Evolutionary conservation across 2,797 vertebrate genomes (phyloP).

Genomic region (Sphaeramia orbicularis): DNA sequence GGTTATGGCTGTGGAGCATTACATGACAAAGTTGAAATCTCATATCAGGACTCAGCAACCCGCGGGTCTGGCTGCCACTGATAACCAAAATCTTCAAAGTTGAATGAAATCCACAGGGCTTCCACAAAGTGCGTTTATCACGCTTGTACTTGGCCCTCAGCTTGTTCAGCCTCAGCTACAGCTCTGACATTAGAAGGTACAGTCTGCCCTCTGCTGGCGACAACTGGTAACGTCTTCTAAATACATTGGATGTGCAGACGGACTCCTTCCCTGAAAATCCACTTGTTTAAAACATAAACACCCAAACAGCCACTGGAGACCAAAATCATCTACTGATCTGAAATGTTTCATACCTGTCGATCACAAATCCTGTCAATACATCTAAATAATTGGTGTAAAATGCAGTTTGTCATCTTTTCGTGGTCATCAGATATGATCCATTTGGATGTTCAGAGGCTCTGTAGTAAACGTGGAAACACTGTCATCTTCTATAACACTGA

Average conservation of each 20-base stretch:
- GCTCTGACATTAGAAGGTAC: background rate
- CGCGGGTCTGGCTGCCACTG: slow-evolving; percentile 58
- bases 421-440: too few species aligned
- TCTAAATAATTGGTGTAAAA: too few species aligned
- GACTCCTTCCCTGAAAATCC: too few species aligned
- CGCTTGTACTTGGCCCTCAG: slow-evolving; percentile 25
- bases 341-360: too few species aligned
- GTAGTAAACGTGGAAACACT: too few species aligned
- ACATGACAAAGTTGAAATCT: slow-evolving; percentile 47
- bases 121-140: slow-evolving; percentile 49
- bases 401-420: too few species aligned
- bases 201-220: slow-evolving; percentile 73
- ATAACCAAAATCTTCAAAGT: slow-evolving; percentile 73
- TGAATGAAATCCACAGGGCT: slow-evolving; percentile 61
- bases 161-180: background rate
- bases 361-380: too few species aligned
- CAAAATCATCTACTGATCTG: too few species aligned
- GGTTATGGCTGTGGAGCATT: slow-evolving; percentile 26
- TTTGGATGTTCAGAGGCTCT: too few species aligned
- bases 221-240: background rate
- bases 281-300: slow-evolving; percentile 10
- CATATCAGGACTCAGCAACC: slow-evolving; percentile 56
- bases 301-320: too few species aligned
- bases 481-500: too few species aligned
- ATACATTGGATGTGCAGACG: background rate